Conservation (phyloP, 1,140 invertebrate species). For the Chionoecetes opilio region DNA sequence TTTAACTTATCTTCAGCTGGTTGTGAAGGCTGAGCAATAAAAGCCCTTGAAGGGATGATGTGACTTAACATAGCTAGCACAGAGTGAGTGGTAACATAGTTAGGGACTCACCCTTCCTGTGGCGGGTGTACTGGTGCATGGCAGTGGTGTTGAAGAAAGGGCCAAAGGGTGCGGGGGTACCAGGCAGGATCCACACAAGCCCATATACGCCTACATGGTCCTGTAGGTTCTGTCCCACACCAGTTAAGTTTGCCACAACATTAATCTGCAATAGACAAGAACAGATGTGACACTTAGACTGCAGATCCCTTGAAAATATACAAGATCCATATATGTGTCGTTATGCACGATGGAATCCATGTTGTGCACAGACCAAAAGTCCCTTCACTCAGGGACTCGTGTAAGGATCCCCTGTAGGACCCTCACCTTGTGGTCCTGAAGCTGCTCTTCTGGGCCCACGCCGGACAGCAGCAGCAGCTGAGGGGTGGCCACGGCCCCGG, state of each 20-base stretch:
- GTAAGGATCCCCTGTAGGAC: no score
- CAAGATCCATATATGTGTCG: no score
- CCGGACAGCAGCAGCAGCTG: slow-evolving; percentile 95
- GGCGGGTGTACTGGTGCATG: not conserved
- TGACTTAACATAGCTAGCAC: not conserved
- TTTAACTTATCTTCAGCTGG: no score
- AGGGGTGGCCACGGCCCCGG: slow-evolving; percentile 91
- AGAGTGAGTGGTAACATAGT: no score
- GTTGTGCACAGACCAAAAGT: no score
- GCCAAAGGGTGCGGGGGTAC: not conserved
- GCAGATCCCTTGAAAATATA: no score
- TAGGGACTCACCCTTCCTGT: slow-evolving; percentile 31
- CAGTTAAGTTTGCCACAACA: slow-evolving; percentile 55
- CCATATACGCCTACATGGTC: slow-evolving; percentile 64
- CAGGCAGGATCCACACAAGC: slow-evolving; percentile 35
- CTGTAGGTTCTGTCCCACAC: slow-evolving; percentile 59
- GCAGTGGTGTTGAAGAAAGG: not conserved
- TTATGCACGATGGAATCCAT: no score
- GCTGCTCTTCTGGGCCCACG: slow-evolving; percentile 91
- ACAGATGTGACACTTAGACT: no score
- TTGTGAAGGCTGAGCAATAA: no score
- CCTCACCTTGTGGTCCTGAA: slow-evolving; percentile 88
- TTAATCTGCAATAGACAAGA: slow-evolving; percentile 14
- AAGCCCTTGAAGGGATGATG: no score
- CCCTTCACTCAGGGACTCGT: no score